A percentile compares a stretch with the other conserved stretches of the same genome.
These are phyloP conservation scores for Pteria penguin DNA, from an alignment of 2,888 invertebrate genomes.

Conservation along the genomic window DNA sequence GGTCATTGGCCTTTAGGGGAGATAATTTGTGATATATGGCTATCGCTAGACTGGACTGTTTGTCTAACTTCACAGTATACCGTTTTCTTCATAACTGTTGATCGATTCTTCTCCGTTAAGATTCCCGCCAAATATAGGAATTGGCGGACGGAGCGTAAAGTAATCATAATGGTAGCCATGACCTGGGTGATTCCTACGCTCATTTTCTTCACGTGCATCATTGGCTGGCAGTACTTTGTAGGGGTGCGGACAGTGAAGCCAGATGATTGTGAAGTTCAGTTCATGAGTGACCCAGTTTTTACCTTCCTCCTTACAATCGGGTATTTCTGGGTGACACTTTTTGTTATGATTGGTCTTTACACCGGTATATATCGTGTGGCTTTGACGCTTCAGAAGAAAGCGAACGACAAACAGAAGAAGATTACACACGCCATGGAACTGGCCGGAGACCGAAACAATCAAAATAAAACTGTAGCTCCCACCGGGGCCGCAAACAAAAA, in stretches of 20 bases:
- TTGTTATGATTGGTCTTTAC: constrained; percentile 96
- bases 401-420: constrained; percentile 96
- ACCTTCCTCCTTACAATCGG: constrained; percentile 97
- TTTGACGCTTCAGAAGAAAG: constrained; percentile 97
- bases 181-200: constrained; percentile 98
- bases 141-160: constrained; percentile 96
- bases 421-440: constrained; percentile 74
- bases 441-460: constrained; percentile 75
- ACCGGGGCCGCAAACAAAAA: constrained; percentile 37
- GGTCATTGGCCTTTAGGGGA: constrained; percentile 98
- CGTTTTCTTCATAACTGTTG: constrained; percentile 98
- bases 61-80: constrained; percentile 99
- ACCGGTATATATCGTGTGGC: constrained; percentile 98
- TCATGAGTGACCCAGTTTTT: constrained; percentile 97
- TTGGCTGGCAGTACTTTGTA: constrained; percentile 99
- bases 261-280: constrained; percentile 96
- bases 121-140: constrained; percentile 97
- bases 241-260: constrained; percentile 93
- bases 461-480: constrained; percentile 29
- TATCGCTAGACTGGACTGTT: constrained; percentile 99
- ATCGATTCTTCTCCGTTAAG: constrained; percentile 98
- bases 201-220: constrained; percentile 98
- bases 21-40: constrained; percentile 97
- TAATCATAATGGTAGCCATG: constrained; percentile 96
- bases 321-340: constrained; percentile 98